phyloP scores from a whole-genome alignment of 2,113 vertebrate genomes.

The Turnix velox region DNA sequence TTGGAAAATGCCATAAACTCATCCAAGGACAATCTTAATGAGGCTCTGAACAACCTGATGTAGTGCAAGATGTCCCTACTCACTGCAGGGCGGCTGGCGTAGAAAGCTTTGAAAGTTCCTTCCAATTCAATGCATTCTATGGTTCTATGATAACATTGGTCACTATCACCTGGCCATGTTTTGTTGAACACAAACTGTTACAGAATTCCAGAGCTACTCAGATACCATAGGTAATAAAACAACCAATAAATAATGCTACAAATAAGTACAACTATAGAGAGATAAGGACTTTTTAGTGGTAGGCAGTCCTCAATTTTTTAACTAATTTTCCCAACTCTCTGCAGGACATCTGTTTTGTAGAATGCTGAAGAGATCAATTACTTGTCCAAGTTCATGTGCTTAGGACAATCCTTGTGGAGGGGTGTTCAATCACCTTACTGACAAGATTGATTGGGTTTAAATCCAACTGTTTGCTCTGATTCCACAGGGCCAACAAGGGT shows the following conservation, averaged over 20 bases:
- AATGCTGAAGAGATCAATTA: slow-evolving; percentile 31
- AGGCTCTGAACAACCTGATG: no score
- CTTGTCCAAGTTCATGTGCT: slow-evolving; percentile 13
- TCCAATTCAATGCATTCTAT: no score
- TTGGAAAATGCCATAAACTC: no score
- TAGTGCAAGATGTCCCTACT: no score
- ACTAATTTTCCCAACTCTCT: neutral
- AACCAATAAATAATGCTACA: neutral
- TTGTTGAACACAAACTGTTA: neutral
- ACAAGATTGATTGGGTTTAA: slow-evolving; percentile 56
- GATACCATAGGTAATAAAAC: neutral
- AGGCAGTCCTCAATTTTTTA: neutral
- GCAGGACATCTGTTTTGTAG: neutral
- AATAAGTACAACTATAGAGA: neutral
- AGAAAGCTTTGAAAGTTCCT: no score
- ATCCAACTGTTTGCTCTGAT: slow-evolving; percentile 16
- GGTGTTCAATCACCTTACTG: neutral
- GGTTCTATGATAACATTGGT: neutral
- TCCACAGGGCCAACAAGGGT: slow-evolving; percentile 45
- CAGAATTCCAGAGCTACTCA: neutral
- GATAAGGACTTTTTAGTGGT: neutral
- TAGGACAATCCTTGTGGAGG: slow-evolving; percentile 27
- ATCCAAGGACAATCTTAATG: no score
- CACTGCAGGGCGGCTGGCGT: no score
- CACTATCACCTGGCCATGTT: neutral